A percentile compares a stretch with the other conserved stretches of the same genome.
Conservation (phyloP, 2,113 vertebrate species). For the Phoenicopterus ruber region DNA sequence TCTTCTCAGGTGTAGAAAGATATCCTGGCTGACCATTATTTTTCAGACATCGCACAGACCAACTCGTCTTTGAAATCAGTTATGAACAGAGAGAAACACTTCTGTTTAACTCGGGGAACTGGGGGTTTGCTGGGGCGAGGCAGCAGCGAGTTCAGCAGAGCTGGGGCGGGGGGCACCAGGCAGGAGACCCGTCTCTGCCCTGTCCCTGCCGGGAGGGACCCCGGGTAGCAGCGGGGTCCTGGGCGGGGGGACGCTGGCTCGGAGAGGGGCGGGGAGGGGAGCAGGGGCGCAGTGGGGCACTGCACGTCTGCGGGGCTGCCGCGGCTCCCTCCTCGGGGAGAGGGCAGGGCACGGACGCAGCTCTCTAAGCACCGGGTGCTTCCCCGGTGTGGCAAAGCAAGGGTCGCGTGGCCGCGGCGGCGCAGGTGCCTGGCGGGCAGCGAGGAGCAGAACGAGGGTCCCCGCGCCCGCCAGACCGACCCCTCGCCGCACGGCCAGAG, state of each 20-base stretch:
- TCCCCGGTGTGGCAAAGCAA: too few relatives aligned
- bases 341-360: too few relatives aligned
- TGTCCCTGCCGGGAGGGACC: accelerated
- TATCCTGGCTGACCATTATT: neutral
- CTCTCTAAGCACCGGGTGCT: too few relatives aligned
- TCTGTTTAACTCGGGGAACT: neutral
- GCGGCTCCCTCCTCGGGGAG: too few relatives aligned
- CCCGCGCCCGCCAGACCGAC: accelerated
- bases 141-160: neutral
- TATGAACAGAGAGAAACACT: neutral
- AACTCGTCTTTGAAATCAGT: neutral
- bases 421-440: accelerated
- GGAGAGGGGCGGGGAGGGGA: too few relatives aligned
- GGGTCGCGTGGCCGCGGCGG: accelerated
- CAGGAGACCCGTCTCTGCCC: neutral
- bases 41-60: neutral
- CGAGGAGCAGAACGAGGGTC: too few relatives aligned
- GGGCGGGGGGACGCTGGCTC: accelerated
- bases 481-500: accelerated
- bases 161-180: neutral
- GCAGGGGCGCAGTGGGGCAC: accelerated
- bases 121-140: accelerated
- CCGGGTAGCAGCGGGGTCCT: accelerated
- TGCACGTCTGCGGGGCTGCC: accelerated
- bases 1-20: neutral